These are phyloP conservation scores for Brachionus paranguensis DNA, from an alignment of 1,140 invertebrate species.

Conservation along the genomic window DNA sequence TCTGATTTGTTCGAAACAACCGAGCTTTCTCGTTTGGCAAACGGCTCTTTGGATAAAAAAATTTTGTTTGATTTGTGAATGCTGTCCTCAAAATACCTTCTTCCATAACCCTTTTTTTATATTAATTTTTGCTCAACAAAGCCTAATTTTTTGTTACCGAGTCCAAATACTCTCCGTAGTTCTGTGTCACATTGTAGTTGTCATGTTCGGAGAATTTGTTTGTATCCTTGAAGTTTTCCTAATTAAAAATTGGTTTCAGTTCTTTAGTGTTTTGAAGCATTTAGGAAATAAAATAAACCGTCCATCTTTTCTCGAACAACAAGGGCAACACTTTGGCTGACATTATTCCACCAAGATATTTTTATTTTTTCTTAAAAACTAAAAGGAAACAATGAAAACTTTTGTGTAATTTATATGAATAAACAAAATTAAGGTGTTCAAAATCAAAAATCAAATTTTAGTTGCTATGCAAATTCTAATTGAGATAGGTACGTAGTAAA, in stretches of 20 bases:
- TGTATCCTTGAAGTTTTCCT: slow-evolving; percentile 6
- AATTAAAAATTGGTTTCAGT: neutral
- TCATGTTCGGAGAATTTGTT: slow-evolving; percentile 28
- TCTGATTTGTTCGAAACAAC: neutral
- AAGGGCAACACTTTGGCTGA: neutral
- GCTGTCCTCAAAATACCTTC: neutral
- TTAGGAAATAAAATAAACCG: neutral
- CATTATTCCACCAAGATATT: neutral
- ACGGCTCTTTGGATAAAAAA: neutral
- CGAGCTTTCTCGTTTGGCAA: slow-evolving; percentile 15
- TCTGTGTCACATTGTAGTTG: slow-evolving; percentile 34
- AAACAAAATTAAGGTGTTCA: slow-evolving; percentile 1
- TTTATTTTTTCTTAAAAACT: neutral
- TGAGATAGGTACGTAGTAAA: neutral
- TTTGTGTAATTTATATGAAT: neutral
- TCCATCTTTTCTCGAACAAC: slow-evolving; percentile 16
- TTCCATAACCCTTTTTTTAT: slow-evolving; percentile 22
- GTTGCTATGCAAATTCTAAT: neutral
- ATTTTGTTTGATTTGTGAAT: slow-evolving; percentile 36
- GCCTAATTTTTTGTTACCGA: neutral
- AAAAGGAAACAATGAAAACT: neutral
- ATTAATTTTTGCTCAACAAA: neutral
- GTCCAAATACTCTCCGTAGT: slow-evolving; percentile 27
- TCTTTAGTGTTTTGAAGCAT: neutral
- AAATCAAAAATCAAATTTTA: neutral